phyloP scores from a whole-genome alignment of 2,113 vertebrate genomes.

The Athene noctua region DNA sequence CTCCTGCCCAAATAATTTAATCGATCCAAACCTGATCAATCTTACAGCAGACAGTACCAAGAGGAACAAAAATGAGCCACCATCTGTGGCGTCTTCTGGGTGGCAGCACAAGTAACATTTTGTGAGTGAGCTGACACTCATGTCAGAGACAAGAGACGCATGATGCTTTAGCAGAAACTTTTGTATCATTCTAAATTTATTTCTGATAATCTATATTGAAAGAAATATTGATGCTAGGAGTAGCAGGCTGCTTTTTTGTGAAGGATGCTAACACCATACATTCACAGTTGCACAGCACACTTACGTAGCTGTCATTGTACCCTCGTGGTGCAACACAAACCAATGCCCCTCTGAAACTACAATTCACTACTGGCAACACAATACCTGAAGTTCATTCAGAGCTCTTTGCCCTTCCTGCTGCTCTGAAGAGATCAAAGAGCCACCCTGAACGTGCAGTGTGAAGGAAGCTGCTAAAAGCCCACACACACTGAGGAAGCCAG shows the following conservation, averaged over 20 bases:
- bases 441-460: rapidly evolving
- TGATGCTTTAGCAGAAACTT: not conserved
- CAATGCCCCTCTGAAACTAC: not conserved
- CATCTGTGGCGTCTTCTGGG: slow-evolving; percentile 36
- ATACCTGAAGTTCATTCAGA: not conserved
- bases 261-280: not conserved
- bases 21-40: slow-evolving; percentile 28
- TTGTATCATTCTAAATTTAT: not conserved
- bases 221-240: not conserved
- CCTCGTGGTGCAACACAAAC: not conserved
- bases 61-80: not conserved
- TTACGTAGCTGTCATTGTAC: not conserved
- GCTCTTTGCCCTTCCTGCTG: not conserved
- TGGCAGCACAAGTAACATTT: not conserved
- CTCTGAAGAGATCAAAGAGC: not conserved
- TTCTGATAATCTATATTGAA: slow-evolving; percentile 1
- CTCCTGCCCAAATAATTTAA: slow-evolving; percentile 10
- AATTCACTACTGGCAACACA: not conserved
- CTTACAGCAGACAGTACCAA: slow-evolving; percentile 23
- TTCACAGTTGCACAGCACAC: not conserved
- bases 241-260: not conserved
- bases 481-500: rapidly evolving
- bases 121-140: slow-evolving; percentile 13
- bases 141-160: not conserved
- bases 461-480: not conserved